A percentile compares a stretch with the other conserved stretches of the same genome.
Conservation (phyloP, 2,888 invertebrate species). For the Desoria tigrina region DNA sequence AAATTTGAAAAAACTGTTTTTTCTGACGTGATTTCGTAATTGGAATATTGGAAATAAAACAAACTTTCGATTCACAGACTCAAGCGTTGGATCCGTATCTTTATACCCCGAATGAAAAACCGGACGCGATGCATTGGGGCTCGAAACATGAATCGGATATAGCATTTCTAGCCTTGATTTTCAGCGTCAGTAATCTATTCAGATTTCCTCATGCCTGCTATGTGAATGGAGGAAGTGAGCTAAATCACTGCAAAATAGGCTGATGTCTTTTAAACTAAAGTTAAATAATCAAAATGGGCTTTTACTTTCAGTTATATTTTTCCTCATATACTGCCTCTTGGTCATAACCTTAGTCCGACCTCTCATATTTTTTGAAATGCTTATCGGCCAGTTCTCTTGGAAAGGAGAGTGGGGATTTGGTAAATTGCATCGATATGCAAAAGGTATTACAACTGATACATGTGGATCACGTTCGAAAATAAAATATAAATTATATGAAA, state of each 20-base stretch:
- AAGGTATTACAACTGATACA: conserved; percentile 17
- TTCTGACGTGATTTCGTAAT: no score
- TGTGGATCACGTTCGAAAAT: no score
- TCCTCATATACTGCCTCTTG: conserved; percentile 34
- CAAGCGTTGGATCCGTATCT: no score
- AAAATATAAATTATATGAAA: no score
- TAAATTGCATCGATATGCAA: conserved; percentile 28
- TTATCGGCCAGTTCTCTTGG: conserved; percentile 31
- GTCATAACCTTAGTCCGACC: conserved; percentile 34
- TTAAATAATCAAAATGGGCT: no score
- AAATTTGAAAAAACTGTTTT: conserved; percentile 4
- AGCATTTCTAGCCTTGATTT: conserved; percentile 31
- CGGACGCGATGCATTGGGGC: background rate
- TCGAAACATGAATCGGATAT: conserved; percentile 14
- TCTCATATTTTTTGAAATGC: conserved; percentile 35
- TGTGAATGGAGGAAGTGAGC: conserved; percentile 32
- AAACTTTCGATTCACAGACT: no score
- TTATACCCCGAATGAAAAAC: background rate
- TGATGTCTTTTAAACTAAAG: background rate
- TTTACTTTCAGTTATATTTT: conserved; percentile 33
- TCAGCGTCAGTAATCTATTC: conserved; percentile 35
- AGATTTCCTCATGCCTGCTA: conserved; percentile 38
- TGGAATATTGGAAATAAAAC: no score
- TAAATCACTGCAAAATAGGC: background rate
- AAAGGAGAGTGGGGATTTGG: conserved; percentile 31